Evolutionary conservation across 1,140 invertebrate genomes (phyloP).

Genomic region (Lepidurus packardi): DNA sequence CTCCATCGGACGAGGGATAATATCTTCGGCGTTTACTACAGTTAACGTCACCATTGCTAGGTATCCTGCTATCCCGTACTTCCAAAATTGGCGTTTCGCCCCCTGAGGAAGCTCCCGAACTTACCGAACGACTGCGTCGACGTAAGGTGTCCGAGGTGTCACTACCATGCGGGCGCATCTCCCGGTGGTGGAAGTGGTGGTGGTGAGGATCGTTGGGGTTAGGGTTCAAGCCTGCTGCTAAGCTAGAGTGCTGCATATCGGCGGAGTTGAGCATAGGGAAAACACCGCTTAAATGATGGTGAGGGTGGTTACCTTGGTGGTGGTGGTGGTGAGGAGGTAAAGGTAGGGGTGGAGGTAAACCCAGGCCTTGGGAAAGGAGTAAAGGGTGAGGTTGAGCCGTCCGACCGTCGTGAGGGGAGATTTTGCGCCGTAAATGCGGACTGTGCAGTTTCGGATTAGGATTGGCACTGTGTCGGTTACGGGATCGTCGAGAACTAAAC

Average conservation of each 20-base stretch:
- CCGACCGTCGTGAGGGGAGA: constrained; percentile 85
- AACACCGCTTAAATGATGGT: neutral
- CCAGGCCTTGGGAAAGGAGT: constrained; percentile 22
- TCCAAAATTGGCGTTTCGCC: constrained; percentile 40
- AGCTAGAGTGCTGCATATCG: constrained; percentile 11
- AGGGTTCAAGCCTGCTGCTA: neutral
- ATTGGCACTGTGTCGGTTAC: constrained; percentile 95
- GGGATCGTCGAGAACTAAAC: constrained; percentile 91
- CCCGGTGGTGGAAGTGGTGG: constrained; percentile 34
- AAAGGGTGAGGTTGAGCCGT: constrained; percentile 46
- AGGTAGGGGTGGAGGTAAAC: constrained; percentile 24
- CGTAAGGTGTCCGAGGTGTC: constrained; percentile 40
- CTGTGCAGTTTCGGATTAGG: constrained; percentile 98
- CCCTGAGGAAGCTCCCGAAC: constrained; percentile 40
- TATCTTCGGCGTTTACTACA: constrained; percentile 18
- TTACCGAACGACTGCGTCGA: constrained; percentile 43
- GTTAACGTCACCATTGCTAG: constrained; percentile 48
- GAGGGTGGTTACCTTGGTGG: neutral
- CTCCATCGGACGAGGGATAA: constrained; percentile 35
- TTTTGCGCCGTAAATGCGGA: constrained; percentile 82
- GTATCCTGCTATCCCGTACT: constrained; percentile 45
- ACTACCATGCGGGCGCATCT: constrained; percentile 31
- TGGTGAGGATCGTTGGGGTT: constrained; percentile 27
- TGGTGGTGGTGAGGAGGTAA: constrained; percentile 24
- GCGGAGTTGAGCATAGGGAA: constrained; percentile 28